Base-by-base conservation (phyloP, 2,888 invertebrate species). In the Pammene fasciana region DNA sequence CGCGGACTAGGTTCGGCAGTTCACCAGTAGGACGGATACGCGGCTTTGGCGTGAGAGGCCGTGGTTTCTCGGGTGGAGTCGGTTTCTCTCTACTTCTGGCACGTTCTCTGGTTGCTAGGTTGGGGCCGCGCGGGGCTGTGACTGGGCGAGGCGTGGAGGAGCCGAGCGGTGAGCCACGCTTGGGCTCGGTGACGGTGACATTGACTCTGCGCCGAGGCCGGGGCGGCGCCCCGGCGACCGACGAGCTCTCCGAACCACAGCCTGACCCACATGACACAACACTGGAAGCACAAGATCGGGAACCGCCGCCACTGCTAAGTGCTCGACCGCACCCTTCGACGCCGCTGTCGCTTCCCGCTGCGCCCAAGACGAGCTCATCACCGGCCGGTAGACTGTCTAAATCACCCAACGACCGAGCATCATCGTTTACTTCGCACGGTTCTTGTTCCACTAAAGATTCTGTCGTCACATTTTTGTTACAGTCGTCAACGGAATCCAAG, bases 271-370 rank as follows among this genome's bases (percentile, higher is more conserved):
- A 96, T 72, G 96, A 96, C 26, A 96, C 95, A 71, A 96, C 94
- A 73, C 96, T 96, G 50, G 96, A 96, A 74, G 96, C 96, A 80
- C 96, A 96, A 16, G 96, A 96, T 4, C 94, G 93, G 56, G 94
- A 95, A 60, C 95, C 94, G 10, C 94, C 93, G 5, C 93, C 94
- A 76, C 95, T 95, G 79, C 95, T 95, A 50, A 95, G 94, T 67
- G 95, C 96, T 18, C 95, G 95, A 0, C 95, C 94, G 60, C 93
- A 93, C 59, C 96, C 95, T 79, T 97, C 97, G 14, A 97, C 95
- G 6, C 97, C 97, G 79, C 97, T 97, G 81, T 97, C 97, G 82
- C 96, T 96, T 70, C 97, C 96, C 72, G 96, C 96, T 72, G 94
- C 89, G 34, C 89, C 88, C 46, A 91, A 80, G 9, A 74, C 87